These are phyloP conservation scores for Disparrhopalites patrizii DNA, from an alignment of 2,888 invertebrate genomes.

Conservation along the genomic window DNA sequence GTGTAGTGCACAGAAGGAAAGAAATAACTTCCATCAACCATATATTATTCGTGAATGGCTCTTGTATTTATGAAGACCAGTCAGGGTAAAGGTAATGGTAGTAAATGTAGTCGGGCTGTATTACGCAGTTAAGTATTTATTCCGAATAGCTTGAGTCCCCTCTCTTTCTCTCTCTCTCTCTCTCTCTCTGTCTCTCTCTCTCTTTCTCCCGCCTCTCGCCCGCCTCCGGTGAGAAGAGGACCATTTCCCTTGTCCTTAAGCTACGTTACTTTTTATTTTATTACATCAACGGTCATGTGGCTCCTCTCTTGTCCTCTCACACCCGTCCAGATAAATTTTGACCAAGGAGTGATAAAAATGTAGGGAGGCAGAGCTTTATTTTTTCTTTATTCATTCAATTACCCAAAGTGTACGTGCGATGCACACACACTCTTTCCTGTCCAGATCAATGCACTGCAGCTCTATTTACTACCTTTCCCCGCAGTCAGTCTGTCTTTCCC, in stretches of 20 bases:
- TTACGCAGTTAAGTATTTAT: slow-evolving; percentile 18
- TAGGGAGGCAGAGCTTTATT: neutral
- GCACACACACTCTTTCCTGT: too few species aligned
- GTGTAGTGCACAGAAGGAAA: slow-evolving; percentile 8
- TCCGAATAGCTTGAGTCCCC: too few species aligned
- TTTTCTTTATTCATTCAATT: neutral
- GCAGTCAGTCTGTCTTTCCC: neutral
- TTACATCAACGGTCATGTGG: slow-evolving; percentile 15
- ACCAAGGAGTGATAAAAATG: neutral
- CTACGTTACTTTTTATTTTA: slow-evolving; percentile 24
- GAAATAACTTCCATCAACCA: slow-evolving; percentile 37
- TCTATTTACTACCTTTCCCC: neutral
- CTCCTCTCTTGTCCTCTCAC: slow-evolving; percentile 12
- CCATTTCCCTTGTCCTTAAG: too few species aligned
- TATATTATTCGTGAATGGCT: slow-evolving; percentile 36
- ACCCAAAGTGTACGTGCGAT: neutral
- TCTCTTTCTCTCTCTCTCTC: neutral
- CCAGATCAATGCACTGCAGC: too few species aligned
- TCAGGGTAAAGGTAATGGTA: slow-evolving; percentile 22
- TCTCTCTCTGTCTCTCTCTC: too few species aligned
- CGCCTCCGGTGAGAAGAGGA: too few species aligned
- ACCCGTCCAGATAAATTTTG: slow-evolving; percentile 22
- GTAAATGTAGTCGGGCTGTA: slow-evolving; percentile 7
- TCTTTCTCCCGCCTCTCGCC: too few species aligned
- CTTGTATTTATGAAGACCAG: slow-evolving; percentile 33